A percentile compares a stretch with the other conserved stretches of the same genome.
phyloP scores from a whole-genome alignment of 2,113 vertebrate genomes.

The Chloropsis hardwickii region DNA sequence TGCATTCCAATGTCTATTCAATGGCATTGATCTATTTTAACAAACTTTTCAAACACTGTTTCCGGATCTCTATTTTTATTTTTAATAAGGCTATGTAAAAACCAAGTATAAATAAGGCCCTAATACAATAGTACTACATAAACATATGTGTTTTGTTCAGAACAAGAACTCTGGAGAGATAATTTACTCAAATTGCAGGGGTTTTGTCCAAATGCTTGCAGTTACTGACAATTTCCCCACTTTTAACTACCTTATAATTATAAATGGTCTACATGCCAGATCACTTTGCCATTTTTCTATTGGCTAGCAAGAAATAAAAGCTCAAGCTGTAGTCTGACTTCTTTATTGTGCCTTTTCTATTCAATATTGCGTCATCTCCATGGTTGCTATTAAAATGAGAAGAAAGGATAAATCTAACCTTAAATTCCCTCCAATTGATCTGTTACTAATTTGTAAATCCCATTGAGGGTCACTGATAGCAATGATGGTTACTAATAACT shows the following conservation, averaged over 20 bases:
- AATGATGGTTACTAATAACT: background rate
- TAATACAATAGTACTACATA: slow-evolving; percentile 7
- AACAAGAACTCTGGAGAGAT: slow-evolving; percentile 40
- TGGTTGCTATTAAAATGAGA: background rate
- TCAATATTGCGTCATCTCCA: background rate
- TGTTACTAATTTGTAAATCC: background rate
- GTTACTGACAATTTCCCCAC: slow-evolving; percentile 47
- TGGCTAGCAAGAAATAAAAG: slow-evolving; percentile 33
- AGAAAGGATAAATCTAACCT: background rate
- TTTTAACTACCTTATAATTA: slow-evolving; percentile 57
- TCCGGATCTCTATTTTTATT: slow-evolving; percentile 40
- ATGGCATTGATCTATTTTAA: slow-evolving; percentile 10
- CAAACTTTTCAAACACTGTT: slow-evolving; percentile 35
- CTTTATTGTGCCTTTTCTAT: background rate
- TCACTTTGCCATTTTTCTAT: slow-evolving; percentile 8
- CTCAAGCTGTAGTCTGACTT: background rate
- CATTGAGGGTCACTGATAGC: background rate
- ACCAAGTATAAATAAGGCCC: slow-evolving; percentile 38
- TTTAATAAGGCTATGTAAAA: slow-evolving; percentile 28
- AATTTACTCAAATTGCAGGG: slow-evolving; percentile 60
- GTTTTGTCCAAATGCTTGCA: slow-evolving; percentile 47
- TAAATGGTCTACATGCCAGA: slow-evolving; percentile 14
- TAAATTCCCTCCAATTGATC: background rate
- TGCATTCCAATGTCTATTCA: background rate
- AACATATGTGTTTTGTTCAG: slow-evolving; percentile 28